A percentile compares a stretch with the other conserved stretches of the same genome.
phyloP scores from a whole-genome alignment of 2,113 vertebrate genomes.

The Oenanthe melanoleuca region DNA sequence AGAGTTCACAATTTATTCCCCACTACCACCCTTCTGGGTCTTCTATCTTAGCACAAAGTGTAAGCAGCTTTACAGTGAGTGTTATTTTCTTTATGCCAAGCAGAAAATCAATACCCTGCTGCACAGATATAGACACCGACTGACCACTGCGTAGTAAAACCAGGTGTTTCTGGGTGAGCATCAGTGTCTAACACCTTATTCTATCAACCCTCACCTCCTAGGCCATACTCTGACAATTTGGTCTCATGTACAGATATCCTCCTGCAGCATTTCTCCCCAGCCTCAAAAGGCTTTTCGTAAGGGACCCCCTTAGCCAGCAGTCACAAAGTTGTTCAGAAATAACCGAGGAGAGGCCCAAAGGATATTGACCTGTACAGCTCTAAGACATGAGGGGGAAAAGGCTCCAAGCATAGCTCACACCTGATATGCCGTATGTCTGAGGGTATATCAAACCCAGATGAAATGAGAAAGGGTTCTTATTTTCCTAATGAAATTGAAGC shows the following conservation, averaged over 20 bases:
- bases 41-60: background rate
- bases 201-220: background rate
- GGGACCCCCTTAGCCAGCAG: background rate
- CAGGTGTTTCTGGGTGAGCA: background rate
- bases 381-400: background rate
- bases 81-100: background rate
- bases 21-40: background rate
- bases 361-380: background rate
- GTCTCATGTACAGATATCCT: rapidly evolving
- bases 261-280: too few species aligned
- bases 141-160: rapidly evolving
- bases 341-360: background rate
- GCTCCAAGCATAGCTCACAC: background rate
- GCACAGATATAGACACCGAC: background rate
- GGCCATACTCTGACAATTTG: background rate
- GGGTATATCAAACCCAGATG: background rate
- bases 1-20: rapidly evolving
- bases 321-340: background rate
- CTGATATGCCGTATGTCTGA: background rate
- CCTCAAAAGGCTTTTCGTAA: background rate
- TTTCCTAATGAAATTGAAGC: slow-evolving; percentile 48
- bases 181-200: background rate
- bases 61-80: background rate
- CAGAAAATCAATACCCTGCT: background rate
- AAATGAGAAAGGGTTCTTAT: background rate